Base-by-base conservation (phyloP, 2,888 invertebrate species). In the Pharmacophagus antenor region DNA sequence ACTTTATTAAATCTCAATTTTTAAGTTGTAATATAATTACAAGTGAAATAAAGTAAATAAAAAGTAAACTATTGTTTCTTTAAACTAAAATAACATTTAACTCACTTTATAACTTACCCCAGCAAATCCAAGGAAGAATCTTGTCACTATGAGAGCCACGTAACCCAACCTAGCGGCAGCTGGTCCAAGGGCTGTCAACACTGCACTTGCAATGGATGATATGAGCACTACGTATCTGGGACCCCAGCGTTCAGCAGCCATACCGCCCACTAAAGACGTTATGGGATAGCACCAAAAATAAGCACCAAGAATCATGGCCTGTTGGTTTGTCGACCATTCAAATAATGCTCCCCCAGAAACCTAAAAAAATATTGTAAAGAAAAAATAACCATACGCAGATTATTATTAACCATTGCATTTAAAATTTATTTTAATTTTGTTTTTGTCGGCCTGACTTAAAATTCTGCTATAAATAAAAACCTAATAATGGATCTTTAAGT, bases 251-350 rank as follows among this genome's bases (percentile, higher is more conserved):
- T 94, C 94, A 0, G 94, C 93, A n/a, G 94, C 75, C 71, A 93
- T 91, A 2, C 94, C 95, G 0, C 92, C 94, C 0, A 93, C 89
- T 61, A 94, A 76, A 7, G 94, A 94, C 27, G 94, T 93, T 25
- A 94, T 68, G 17, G 93, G 92, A 66, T 94, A 94, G 31, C 94
- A 94, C 92, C 94, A 94, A 73, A 94, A 95, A 69, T 93, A 95
- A 0, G 94, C 89, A 0, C 94, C 94, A 23, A 95, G 77, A 10
- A 95, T 91, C 31, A 92, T 72, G 0, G 93, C 94, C 77, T 95
- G 94, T 67, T 93, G 91, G 50, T 91, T 87, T 25, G 88, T 76
- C 20, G 91, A 87, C 95, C 95, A 95, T 60, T 88, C 79, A 62
- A 90, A 91, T 2, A 80, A 73, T 1, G 71, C 84, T 17, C 79